Evolutionary conservation across 1,140 invertebrate species (phyloP), one percentile per base, ranked within the genome.

Genomic region (Drosophila littoralis): DNA sequence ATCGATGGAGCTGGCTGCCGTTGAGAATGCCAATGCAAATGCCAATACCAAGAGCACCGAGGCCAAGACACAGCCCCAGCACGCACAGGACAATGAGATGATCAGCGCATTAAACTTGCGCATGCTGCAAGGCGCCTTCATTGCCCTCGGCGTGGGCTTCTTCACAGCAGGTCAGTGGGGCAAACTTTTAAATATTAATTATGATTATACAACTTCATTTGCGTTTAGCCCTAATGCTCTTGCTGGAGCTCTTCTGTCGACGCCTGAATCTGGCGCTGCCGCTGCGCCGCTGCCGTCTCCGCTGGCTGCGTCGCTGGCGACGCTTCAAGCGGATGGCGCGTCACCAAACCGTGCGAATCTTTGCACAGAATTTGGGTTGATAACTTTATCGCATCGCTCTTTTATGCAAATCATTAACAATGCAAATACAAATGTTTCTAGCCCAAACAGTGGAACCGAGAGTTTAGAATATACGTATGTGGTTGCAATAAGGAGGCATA

Each of bases 121-220:
- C 76, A 95, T 95, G 94, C 77, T 96, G 0, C 94, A 95, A 69
- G 95, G 95, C 12, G 94, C 95, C 0, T 96, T 96, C 79, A 95
- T 95, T 86, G 92, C 95, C 4, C 91, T 95, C 0, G 92, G 93
- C 7, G 93, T 95, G 22, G 95, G 95, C 28, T 93, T 94, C 5
- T 17, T 77, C 0, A 57, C 69, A 0, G 90, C 91, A 64, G 83
- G 91, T 92, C 2, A 51, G 50, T 66, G 50, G 54, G 28, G 45
- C 42, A 59, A 33, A 1, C 22, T n/a, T 33, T 52, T 2, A 13
- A 9, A 7, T 15, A 15, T 55, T 12, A 36, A 22, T 13, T 17
- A 42, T 33, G 5, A 45, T 32, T 42, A 45, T 58, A 40, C 7
- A 36, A 36, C 13, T 43, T 17, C 35, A n/a, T 9, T 43, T 28